Base-by-base conservation (phyloP, 2,888 invertebrate genomes). In the Tholera decimalis region DNA sequence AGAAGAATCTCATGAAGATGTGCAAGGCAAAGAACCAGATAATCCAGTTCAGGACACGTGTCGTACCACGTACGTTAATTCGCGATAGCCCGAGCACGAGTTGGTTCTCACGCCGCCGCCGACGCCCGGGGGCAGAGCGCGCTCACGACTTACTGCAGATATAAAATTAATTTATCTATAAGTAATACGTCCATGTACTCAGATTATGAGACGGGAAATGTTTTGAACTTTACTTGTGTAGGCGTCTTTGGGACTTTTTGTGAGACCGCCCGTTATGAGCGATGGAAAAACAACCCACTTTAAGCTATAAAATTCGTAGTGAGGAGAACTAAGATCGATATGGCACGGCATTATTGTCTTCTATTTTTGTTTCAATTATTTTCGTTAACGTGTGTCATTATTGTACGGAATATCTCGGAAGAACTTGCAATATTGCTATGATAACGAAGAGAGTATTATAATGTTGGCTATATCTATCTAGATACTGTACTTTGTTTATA, bases 141-240 rank as follows among this genome's bases (percentile, higher is more conserved):
- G 89, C 88, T 89, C 95, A 94, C 95, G 94, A 94, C 94, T 91
- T 87, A 73, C 82, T 82, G 84, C 88, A 92, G 91, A 94, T 94
- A 94, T 91, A 91, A 92, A 93, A 95, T 95, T 94, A 94, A 95
- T 95, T 95, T 95, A 94, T 95, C 94, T 95, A 93, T 91, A 91
- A 91, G 88, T 91, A 87, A 85, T 89, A 86, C 82, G 85, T 83
- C 87, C 87, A 89, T 84, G 77, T 72, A 77, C 66, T 69, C 61
- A 50, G 61, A 61, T 73, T 75, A 67, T 68, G 70, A 73, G 70
- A 73, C 66, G 71, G 73, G 65, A 49, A 63, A 58, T 73, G 20
- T 63, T 60, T 61, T 65, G 26, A 56, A 51, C 55, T 64, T 57
- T 53, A 65, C 62, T 68, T 67, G 69, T 39, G 71, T 69, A 72